These are phyloP conservation scores for Lethrus apterus DNA, from an alignment of 1,140 invertebrate genomes.

Conservation along the genomic window DNA sequence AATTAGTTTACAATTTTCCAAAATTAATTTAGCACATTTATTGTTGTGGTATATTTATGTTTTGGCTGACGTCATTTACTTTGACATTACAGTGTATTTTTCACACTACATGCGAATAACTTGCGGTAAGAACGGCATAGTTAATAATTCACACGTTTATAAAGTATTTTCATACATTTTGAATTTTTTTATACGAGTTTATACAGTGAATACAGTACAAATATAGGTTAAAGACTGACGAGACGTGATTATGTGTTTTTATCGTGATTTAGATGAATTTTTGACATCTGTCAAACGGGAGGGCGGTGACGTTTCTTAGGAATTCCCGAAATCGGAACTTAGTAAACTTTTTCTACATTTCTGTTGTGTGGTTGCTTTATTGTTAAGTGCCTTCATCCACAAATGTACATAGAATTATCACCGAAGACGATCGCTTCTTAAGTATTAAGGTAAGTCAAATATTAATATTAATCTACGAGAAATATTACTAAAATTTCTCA, in stretches of 20 bases:
- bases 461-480: no score
- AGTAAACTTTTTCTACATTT: slow-evolving; percentile 3
- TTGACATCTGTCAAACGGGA: slow-evolving; percentile 14
- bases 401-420: no score
- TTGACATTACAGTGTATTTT: slow-evolving; percentile 7
- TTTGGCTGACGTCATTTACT: slow-evolving; percentile 3
- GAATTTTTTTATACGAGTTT: slow-evolving; percentile 13
- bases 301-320: slow-evolving; percentile 10
- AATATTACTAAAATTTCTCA: no score
- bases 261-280: slow-evolving; percentile 11
- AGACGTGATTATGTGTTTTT: slow-evolving; percentile 7
- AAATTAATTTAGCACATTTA: no score
- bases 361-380: not conserved
- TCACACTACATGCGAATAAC: slow-evolving; percentile 3
- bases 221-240: slow-evolving; percentile 9
- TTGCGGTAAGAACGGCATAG: slow-evolving; percentile 3
- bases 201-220: slow-evolving; percentile 13
- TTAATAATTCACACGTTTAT: slow-evolving; percentile 6
- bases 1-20: no score
- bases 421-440: no score
- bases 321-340: slow-evolving; percentile 8
- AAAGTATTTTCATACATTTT: slow-evolving; percentile 6
- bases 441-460: no score
- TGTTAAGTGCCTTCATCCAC: slow-evolving; percentile 13
- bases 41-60: not conserved